Conservation (phyloP, 2,888 invertebrate species). For the Netelia melanura region DNA sequence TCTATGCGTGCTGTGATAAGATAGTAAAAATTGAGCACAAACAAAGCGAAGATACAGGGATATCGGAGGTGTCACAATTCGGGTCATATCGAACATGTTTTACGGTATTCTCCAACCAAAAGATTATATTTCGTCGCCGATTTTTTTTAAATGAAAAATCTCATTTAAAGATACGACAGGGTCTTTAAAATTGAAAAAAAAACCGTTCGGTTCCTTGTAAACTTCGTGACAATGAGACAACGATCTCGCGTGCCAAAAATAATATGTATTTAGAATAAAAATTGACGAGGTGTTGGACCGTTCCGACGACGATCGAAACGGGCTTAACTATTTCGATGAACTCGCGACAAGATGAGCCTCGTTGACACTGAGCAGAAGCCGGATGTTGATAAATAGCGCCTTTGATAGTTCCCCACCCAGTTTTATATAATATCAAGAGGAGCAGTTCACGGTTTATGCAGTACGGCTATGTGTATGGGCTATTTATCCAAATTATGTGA, state of each 20-base stretch:
- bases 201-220: background rate
- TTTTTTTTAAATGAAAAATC: too few relatives aligned
- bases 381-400: constrained; percentile 67
- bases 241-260: background rate
- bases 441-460: background rate
- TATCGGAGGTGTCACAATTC: too few relatives aligned
- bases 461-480: background rate
- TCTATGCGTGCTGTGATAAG: constrained; percentile 2
- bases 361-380: constrained; percentile 51
- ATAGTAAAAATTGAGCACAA: constrained; percentile 23
- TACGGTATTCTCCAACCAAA: too few relatives aligned
- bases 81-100: too few relatives aligned
- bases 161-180: too few relatives aligned
- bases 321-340: constrained; percentile 35
- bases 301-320: constrained; percentile 32
- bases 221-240: background rate
- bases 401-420: constrained; percentile 64
- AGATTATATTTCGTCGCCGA: too few relatives aligned
- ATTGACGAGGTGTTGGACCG: constrained; percentile 1
- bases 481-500: background rate
- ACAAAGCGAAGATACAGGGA: background rate
- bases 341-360: constrained; percentile 45
- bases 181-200: too few relatives aligned
- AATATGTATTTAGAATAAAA: background rate
- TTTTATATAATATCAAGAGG: constrained; percentile 21